These are phyloP conservation scores for Archilochus colubris DNA, from an alignment of 2,113 vertebrate genomes.

Conservation along the genomic window DNA sequence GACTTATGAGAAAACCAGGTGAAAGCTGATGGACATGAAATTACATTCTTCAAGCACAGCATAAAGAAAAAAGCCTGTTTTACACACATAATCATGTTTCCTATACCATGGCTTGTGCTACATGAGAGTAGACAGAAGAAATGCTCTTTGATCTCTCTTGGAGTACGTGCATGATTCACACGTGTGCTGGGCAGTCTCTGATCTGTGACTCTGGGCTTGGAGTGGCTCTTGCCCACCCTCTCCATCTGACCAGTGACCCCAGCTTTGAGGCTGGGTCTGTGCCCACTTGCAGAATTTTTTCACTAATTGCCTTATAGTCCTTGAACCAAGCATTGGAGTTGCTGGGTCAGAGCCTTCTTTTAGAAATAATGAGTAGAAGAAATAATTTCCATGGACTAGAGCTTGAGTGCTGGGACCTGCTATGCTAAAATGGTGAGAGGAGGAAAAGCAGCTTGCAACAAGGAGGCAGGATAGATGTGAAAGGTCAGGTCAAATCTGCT, in stretches of 20 bases:
- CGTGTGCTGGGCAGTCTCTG: rapidly evolving
- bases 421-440: not conserved
- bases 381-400: not conserved
- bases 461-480: not conserved
- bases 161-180: rapidly evolving
- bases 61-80: not conserved
- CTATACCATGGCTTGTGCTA: not conserved
- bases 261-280: not conserved
- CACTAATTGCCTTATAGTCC: not conserved
- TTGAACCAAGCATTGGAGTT: not conserved
- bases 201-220: not conserved
- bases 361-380: not conserved
- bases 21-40: not conserved
- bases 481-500: not conserved
- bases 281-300: not conserved
- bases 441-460: not conserved
- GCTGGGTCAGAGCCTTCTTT: not conserved
- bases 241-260: not conserved
- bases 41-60: not conserved
- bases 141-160: not conserved
- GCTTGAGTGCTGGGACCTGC: not conserved
- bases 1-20: not conserved
- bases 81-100: not conserved
- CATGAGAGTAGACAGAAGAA: not conserved
- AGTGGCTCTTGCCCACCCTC: not conserved